phyloP scores from a whole-genome alignment of 2,113 vertebrate genomes.

The Sclerurus mexicanus region DNA sequence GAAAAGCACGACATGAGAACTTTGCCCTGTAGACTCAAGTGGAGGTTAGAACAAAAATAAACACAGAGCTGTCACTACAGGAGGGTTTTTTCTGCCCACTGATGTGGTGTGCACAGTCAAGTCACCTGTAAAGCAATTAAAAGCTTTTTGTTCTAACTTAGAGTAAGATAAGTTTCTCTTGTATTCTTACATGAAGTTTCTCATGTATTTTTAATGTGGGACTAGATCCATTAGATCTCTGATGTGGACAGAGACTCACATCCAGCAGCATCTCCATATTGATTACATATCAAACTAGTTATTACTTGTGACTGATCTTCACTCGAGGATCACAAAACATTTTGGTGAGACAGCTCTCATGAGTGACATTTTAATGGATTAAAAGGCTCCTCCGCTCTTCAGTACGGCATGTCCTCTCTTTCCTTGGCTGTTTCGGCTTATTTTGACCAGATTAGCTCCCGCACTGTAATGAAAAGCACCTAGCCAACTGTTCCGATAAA shows the following conservation, averaged over 20 bases:
- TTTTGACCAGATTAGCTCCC: not conserved
- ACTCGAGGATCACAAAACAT: not conserved
- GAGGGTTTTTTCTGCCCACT: not conserved
- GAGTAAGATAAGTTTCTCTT: not conserved
- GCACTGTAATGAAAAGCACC: not conserved
- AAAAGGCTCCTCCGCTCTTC: not conserved
- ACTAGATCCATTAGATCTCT: not conserved
- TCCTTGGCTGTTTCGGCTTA: not conserved
- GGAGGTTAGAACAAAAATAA: not conserved
- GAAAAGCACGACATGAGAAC: not conserved
- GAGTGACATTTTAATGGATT: not conserved
- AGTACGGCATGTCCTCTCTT: not conserved
- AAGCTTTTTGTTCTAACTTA: not conserved
- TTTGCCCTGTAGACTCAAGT: not conserved
- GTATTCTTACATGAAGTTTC: not conserved
- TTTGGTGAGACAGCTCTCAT: rapidly evolving
- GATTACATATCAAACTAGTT: not conserved
- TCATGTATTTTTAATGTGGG: not conserved
- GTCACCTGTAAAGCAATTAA: not conserved
- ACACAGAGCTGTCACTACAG: not conserved
- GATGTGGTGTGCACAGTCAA: not conserved
- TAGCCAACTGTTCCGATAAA: not conserved
- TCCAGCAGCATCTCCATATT: not conserved
- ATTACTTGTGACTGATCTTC: not conserved
- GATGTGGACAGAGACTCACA: not conserved